Percentiles rank a stretch among this genome's conserved stretches.
Evolutionary conservation across 2,888 invertebrate species (phyloP).

Genomic region (Drosophila flavopinicola): DNA sequence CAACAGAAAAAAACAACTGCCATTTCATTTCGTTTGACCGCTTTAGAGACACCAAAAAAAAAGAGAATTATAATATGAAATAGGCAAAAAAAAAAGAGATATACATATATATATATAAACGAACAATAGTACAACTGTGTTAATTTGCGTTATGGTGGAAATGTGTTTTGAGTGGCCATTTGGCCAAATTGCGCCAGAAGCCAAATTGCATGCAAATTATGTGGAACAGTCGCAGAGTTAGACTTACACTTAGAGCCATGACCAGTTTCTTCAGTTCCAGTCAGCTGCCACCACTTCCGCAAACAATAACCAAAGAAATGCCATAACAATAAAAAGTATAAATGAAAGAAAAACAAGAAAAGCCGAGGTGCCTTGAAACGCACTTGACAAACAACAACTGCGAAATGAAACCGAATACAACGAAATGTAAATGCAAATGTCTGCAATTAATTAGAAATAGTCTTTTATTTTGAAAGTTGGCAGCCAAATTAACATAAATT

Average conservation of each 20-base stretch:
- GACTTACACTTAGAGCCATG: not conserved
- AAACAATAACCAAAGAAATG: constrained; percentile 51
- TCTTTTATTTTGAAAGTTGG: constrained; percentile 50
- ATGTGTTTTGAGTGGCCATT: constrained; percentile 52
- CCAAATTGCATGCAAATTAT: constrained; percentile 76
- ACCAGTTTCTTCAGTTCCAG: constrained; percentile 40
- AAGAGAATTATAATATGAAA: constrained; percentile 18
- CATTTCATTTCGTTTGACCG: constrained; percentile 74
- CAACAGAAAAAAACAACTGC: constrained; percentile 33
- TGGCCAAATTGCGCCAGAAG: constrained; percentile 69
- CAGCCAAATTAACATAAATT: constrained; percentile 55
- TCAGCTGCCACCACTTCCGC: constrained; percentile 57
- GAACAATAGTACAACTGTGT: constrained; percentile 64
- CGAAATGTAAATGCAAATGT: constrained; percentile 52
- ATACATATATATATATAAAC: constrained; percentile 1
- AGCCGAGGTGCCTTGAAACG: constrained; percentile 21
- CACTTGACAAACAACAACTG: constrained; percentile 23
- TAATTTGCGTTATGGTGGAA: constrained; percentile 58
- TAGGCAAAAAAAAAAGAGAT: not conserved
- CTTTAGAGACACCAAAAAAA: constrained; percentile 33
- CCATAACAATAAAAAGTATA: constrained; percentile 46
- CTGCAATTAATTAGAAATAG: constrained; percentile 50
- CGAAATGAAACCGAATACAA: constrained; percentile 39
- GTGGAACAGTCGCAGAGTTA: constrained; percentile 51
- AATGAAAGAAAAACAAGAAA: constrained; percentile 11